phyloP scores from a whole-genome alignment of 2,113 vertebrate species.

The Urocynchramus pylzowi region DNA sequence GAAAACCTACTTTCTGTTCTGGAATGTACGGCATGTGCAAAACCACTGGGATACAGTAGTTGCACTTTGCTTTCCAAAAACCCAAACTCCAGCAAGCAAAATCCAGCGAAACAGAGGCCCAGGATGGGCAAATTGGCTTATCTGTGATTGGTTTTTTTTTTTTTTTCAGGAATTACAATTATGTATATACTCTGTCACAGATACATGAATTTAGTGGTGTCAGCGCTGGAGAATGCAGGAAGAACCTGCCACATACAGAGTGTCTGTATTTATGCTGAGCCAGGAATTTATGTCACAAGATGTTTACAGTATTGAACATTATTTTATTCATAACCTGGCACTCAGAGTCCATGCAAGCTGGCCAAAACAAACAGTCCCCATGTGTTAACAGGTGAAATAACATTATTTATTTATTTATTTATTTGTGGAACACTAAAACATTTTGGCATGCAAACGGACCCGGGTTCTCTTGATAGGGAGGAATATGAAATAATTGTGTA shows the following conservation, averaged over 20 bases:
- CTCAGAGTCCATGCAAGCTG: not conserved
- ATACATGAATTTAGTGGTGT: not conserved
- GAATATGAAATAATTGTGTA: not conserved
- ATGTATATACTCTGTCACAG: not conserved
- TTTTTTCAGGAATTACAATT: not conserved
- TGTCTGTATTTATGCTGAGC: constrained; percentile 34
- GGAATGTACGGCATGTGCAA: constrained; percentile 21
- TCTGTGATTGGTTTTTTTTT: not conserved
- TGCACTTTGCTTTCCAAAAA: constrained; percentile 28
- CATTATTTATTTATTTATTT: constrained; percentile 37
- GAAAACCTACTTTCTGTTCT: not conserved
- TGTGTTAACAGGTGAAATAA: constrained; percentile 58
- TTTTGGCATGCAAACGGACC: not conserved
- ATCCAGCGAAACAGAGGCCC: not conserved
- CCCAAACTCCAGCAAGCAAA: not conserved
- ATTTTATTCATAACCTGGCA: constrained; percentile 35
- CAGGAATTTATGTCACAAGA: constrained; percentile 46
- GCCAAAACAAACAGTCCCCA: constrained; percentile 25
- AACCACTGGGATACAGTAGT: constrained; percentile 22
- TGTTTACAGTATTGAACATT: constrained; percentile 25
- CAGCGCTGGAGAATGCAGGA: constrained; percentile 22
- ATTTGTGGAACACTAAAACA: not conserved
- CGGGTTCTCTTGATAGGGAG: not conserved
- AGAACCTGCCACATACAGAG: not conserved
- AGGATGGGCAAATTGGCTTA: not conserved